A percentile compares a stretch with the other conserved stretches of the same genome.
Evolutionary conservation across 2,113 vertebrate species (phyloP).

Genomic region (Actinemys pallida): DNA sequence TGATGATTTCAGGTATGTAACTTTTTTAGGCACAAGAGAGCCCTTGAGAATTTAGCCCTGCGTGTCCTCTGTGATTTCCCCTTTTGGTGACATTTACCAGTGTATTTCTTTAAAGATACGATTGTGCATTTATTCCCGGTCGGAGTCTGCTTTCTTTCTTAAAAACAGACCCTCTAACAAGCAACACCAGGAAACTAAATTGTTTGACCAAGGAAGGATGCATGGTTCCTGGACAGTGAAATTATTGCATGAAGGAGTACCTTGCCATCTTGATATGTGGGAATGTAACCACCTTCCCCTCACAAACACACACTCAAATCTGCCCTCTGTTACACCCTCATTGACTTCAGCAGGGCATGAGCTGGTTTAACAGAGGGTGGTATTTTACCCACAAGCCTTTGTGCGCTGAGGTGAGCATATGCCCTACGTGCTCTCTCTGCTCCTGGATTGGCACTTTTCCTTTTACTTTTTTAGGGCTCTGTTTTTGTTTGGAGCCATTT

Average conservation of each 20-base stretch:
- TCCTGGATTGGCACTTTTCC: not conserved
- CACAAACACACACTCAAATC: not conserved
- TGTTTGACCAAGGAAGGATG: not conserved
- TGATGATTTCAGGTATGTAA: not conserved
- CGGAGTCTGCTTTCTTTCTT: not conserved
- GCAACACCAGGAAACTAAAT: not conserved
- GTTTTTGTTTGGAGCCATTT: not conserved
- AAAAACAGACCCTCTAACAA: not conserved
- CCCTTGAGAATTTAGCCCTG: not conserved
- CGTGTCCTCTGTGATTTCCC: not conserved
- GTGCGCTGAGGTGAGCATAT: not conserved
- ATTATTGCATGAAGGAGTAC: not conserved
- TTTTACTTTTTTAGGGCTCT: conserved; percentile 6
- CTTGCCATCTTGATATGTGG: not conserved
- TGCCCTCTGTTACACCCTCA: not conserved
- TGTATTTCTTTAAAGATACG: conserved; percentile 14
- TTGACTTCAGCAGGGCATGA: not conserved
- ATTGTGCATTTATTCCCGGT: not conserved
- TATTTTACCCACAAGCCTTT: conserved; percentile 21
- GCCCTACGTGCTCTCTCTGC: not conserved
- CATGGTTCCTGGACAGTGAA: not conserved
- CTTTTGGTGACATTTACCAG: not conserved
- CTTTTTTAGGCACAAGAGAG: not conserved
- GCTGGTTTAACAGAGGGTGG: conserved; percentile 15
- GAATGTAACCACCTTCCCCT: not conserved